Percentiles rank a stretch among this genome's conserved stretches.
These are phyloP conservation scores for Idaea straminata DNA, from an alignment of 2,888 invertebrate species.

Conservation along the genomic window DNA sequence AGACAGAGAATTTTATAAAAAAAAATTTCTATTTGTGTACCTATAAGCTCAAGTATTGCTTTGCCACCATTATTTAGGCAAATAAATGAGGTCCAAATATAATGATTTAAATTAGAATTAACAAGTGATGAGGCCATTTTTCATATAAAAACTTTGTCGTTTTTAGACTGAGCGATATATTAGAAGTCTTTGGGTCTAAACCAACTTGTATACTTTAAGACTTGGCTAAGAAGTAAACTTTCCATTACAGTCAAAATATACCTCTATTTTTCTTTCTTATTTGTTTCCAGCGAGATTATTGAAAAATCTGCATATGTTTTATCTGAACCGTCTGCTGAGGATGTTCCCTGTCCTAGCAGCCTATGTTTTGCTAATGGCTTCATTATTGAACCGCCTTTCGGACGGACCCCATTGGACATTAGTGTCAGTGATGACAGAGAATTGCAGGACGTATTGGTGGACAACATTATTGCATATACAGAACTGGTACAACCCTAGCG, in stretches of 20 bases:
- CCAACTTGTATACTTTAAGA: too few relatives aligned
- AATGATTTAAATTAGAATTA: too few relatives aligned
- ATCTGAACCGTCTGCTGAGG: constrained; percentile 56
- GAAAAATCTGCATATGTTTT: constrained; percentile 56
- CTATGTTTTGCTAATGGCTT: constrained; percentile 49
- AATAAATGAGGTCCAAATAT: too few relatives aligned
- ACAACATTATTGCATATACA: constrained; percentile 55
- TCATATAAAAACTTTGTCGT: too few relatives aligned
- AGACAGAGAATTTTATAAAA: too few relatives aligned
- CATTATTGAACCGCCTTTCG: constrained; percentile 45
- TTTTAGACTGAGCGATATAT: too few relatives aligned
- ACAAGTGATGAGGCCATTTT: too few relatives aligned
- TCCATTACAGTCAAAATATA: background rate
- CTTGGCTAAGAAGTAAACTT: too few relatives aligned
- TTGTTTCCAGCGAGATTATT: constrained; percentile 48
- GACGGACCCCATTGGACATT: constrained; percentile 55
- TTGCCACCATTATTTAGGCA: too few relatives aligned
- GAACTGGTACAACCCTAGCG: constrained; percentile 28
- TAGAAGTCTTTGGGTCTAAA: too few relatives aligned
- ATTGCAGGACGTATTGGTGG: constrained; percentile 61
- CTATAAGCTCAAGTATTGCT: too few relatives aligned
- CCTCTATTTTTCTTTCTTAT: background rate
- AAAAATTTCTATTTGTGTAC: too few relatives aligned
- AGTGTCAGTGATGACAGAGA: constrained; percentile 28
- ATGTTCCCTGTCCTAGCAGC: constrained; percentile 58